Conservation (phyloP, 2,888 invertebrate genomes). For the Anaspis maculata region DNA sequence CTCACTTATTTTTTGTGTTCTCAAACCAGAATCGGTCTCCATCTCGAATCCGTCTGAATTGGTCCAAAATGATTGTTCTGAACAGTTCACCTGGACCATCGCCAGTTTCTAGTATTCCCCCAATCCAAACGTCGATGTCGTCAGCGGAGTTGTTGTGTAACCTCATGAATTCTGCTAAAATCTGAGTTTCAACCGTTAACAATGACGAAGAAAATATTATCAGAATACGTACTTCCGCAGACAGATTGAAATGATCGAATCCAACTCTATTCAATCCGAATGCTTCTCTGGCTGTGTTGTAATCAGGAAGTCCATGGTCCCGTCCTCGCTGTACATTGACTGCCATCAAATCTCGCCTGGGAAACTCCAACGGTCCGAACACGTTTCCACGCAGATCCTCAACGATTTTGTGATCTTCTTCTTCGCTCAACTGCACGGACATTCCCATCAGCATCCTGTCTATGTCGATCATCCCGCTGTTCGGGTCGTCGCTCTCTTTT, state of each 20-base stretch:
- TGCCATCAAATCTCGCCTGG: slow-evolving; percentile 51
- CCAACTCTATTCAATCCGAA: slow-evolving; percentile 38
- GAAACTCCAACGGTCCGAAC: slow-evolving; percentile 51
- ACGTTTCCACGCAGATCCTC: slow-evolving; percentile 50
- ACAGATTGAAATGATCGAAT: slow-evolving; percentile 30
- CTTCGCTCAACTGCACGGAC: slow-evolving; percentile 46
- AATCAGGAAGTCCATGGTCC: slow-evolving; percentile 53
- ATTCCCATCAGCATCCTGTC: slow-evolving; percentile 50
- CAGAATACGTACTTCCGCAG: background rate
- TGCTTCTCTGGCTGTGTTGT: slow-evolving; percentile 48
- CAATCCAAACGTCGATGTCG: slow-evolving; percentile 49
- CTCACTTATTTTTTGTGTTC: slow-evolving; percentile 41
- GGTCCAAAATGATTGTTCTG: slow-evolving; percentile 45
- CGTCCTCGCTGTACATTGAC: slow-evolving; percentile 49
- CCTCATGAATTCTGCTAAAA: slow-evolving; percentile 19
- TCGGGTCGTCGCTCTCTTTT: slow-evolving; percentile 19
- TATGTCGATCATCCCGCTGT: slow-evolving; percentile 35
- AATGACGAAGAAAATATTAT: too few relatives aligned
- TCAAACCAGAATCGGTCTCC: slow-evolving; percentile 54
- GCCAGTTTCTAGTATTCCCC: slow-evolving; percentile 49
- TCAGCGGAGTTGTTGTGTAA: slow-evolving; percentile 38
- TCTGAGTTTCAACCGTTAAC: background rate
- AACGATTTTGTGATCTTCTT: slow-evolving; percentile 49
- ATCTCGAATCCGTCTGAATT: slow-evolving; percentile 48
- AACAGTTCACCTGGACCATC: slow-evolving; percentile 47